These are phyloP conservation scores for Crocodylus rhombifer DNA, from an alignment of 2,797 vertebrate species.

Conservation along the genomic window DNA sequence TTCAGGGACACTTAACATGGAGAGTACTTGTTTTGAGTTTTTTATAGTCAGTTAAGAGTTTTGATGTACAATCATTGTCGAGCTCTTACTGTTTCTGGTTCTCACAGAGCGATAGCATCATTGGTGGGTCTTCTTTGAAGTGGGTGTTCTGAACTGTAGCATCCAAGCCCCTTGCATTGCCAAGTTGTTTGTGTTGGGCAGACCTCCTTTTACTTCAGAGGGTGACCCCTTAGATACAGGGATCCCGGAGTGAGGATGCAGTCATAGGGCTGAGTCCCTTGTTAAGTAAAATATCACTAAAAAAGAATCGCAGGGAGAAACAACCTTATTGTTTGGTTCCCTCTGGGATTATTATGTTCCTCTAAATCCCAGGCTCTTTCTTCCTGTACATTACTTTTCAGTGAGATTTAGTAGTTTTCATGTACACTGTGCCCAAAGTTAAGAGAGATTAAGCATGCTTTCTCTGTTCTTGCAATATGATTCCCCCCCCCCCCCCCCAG, in stretches of 20 bases:
- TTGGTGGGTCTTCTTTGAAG: too few relatives aligned
- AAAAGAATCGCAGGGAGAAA: background rate
- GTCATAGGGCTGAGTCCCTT: background rate
- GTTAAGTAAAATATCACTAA: background rate
- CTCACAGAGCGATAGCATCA: too few relatives aligned
- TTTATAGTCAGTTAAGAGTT: background rate
- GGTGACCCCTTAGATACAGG: background rate
- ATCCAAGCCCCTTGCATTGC: background rate
- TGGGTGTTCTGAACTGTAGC: too few relatives aligned
- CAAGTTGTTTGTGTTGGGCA: background rate
- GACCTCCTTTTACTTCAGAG: background rate
- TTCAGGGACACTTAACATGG: background rate
- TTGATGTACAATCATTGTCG: background rate
- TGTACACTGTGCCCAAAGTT: background rate
- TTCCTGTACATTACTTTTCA: too few relatives aligned
- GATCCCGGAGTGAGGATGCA: background rate
- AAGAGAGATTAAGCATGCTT: too few relatives aligned
- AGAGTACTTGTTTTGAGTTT: background rate
- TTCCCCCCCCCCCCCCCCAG: too few relatives aligned
- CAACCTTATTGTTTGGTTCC: background rate
- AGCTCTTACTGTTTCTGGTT: background rate
- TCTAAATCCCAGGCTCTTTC: background rate
- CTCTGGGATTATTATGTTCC: background rate
- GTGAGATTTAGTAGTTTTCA: background rate
- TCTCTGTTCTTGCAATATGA: too few relatives aligned